phyloP scores from a whole-genome alignment of 2,888 invertebrate species.

The Pseudococcus longispinus region DNA sequence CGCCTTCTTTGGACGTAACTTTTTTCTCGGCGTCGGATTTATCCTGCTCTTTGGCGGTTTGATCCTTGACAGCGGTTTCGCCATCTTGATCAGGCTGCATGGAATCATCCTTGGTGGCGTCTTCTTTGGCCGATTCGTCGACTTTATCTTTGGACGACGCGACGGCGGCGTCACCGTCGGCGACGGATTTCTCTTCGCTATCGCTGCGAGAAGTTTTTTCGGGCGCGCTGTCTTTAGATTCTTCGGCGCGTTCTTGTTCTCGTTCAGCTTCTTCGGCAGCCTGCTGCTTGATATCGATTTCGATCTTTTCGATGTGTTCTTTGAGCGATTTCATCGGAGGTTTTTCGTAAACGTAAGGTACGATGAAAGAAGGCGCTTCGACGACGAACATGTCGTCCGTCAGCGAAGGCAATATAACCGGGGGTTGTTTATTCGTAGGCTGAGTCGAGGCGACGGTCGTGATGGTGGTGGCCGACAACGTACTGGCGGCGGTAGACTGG shows the following conservation, averaged over 20 bases:
- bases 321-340: slow-evolving; percentile 81
- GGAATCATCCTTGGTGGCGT: neutral
- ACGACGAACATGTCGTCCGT: slow-evolving; percentile 93
- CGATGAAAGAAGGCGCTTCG: slow-evolving; percentile 91
- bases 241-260: slow-evolving; percentile 63
- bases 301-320: slow-evolving; percentile 73
- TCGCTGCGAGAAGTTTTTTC: slow-evolving; percentile 61
- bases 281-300: slow-evolving; percentile 62
- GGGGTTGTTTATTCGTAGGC: slow-evolving; percentile 61
- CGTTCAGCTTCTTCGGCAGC: slow-evolving; percentile 62
- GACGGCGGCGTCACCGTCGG: slow-evolving; percentile 63
- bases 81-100: neutral
- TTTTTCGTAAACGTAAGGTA: slow-evolving; percentile 91
- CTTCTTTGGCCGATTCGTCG: slow-evolving; percentile 60
- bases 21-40: neutral
- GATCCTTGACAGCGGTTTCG: neutral
- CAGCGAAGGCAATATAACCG: slow-evolving; percentile 78
- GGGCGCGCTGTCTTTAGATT: slow-evolving; percentile 61
- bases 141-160: slow-evolving; percentile 57
- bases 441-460: slow-evolving; percentile 61
- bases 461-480: slow-evolving; percentile 8
- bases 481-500: neutral
- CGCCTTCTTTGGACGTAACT: neutral
- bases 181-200: slow-evolving; percentile 61
- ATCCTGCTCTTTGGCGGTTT: neutral